Evolutionary conservation across 2,888 invertebrate species (phyloP).

Genomic region (Thereva unica): DNA sequence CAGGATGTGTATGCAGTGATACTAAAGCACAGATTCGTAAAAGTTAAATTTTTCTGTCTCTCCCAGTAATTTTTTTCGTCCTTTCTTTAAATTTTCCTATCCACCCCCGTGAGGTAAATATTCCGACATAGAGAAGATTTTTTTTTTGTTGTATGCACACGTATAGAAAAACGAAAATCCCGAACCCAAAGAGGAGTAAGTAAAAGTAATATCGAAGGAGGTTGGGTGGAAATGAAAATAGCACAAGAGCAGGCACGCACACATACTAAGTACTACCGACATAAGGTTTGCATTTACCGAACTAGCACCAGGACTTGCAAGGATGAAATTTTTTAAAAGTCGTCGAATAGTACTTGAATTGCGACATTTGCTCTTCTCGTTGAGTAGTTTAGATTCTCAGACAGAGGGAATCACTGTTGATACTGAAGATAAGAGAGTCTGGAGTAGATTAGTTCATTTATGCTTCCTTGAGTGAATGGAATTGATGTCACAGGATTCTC

Average conservation of each 20-base stretch:
- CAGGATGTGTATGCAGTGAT: conserved; percentile 6
- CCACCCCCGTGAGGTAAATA: no score
- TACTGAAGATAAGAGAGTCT: conserved; percentile 19
- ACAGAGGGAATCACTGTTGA: conserved; percentile 8
- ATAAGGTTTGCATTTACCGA: conserved; percentile 13
- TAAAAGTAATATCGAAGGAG: conserved; percentile 16
- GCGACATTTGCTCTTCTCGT: conserved; percentile 40
- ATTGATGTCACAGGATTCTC: background rate
- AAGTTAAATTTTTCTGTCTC: conserved; percentile 29
- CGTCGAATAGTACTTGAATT: conserved; percentile 35
- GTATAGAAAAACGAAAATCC: no score
- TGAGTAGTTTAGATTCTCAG: conserved; percentile 26
- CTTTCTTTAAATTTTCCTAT: no score
- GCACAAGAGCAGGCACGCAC: background rate
- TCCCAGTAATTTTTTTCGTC: background rate
- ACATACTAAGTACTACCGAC: background rate
- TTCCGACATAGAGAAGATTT: no score
- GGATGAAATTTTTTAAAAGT: conserved; percentile 8
- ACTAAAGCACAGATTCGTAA: conserved; percentile 8
- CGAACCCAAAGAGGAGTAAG: background rate
- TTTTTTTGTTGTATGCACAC: no score
- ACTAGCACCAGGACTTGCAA: background rate
- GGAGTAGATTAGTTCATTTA: conserved; percentile 27
- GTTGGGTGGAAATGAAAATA: conserved; percentile 14
- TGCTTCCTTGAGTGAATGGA: conserved; percentile 22